phyloP scores from a whole-genome alignment of 2,888 invertebrate genomes.

The Acanthosepion esculentum region DNA sequence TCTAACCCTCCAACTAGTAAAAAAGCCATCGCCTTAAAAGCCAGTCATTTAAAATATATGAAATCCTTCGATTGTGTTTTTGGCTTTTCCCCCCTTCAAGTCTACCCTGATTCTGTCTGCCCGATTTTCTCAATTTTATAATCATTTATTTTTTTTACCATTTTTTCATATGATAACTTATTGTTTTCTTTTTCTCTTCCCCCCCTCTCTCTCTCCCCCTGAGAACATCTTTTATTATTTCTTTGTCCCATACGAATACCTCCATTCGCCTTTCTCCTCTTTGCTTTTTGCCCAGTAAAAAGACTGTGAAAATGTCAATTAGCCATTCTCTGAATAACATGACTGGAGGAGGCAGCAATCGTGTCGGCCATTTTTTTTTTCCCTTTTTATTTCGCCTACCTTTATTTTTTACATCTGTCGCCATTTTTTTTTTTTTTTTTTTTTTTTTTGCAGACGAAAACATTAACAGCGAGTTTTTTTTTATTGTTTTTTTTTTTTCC shows the following conservation, averaged over 20 bases:
- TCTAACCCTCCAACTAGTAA: not conserved
- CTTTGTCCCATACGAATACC: not conserved
- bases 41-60: not conserved
- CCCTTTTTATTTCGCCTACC: not conserved
- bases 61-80: not conserved
- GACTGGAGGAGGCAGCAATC: not conserved
- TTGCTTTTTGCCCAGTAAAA: not conserved
- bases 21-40: not conserved
- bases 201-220: too few species aligned
- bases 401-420: not conserved
- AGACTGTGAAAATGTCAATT: conserved; percentile 33
- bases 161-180: not conserved
- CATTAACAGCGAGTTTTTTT: not conserved
- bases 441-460: not conserved
- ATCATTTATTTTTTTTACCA: not conserved
- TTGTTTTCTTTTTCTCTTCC: too few species aligned
- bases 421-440: too few species aligned
- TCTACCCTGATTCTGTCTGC: not conserved
- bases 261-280: not conserved
- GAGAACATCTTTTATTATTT: not conserved
- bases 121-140: not conserved
- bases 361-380: not conserved
- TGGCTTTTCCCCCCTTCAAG: not conserved
- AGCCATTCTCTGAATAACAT: conserved; percentile 33
- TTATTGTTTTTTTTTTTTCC: too few species aligned